Base-by-base conservation (phyloP, 2,113 vertebrate species). In the Larimichthys crocea region DNA sequence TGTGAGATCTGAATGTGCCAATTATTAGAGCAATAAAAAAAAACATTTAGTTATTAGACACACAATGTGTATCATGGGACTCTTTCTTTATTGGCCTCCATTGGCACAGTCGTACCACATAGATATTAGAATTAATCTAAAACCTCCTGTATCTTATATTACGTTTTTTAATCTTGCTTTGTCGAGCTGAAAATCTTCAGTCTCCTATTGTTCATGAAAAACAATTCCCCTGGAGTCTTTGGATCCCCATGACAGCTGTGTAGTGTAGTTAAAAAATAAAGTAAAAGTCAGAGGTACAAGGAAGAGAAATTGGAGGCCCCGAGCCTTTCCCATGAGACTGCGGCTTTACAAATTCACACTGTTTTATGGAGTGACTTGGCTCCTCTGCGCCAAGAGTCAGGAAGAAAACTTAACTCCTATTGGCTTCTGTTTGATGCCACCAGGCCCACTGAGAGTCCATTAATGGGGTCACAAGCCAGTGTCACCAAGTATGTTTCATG, bases 311-410 rank as follows among this genome's bases (percentile, higher is more conserved):
- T 61, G 56, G 74, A 80, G 80, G 74, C 80, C 80, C 69, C 8
- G 3, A 82, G 87, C 80, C 24, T 35, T 77, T 85, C 82, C 85
- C 84, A 17, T 11, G 76, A 86, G 88, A 70, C 80, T 40, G 76
- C 40, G 7, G 82, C 66, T 91, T 92, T 85, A 89, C 88, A 88
- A 92, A 91, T 91, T 89, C 76, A 82, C 90, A 80, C 66, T 64
- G 83, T 91, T 89, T 91, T 80, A 87, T 79, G 83, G 79, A 90
- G 88, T 80, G 85, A 80, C 76, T 88, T 64, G 63, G 48, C 75
- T 88, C 70, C 76, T 84, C 79, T 83, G 74, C 83, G 84, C 60
- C 50, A 49, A 35, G 75, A 83, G 86, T 91, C 52, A 49, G 67
- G 65, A 72, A 64, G 73, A 74, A 83, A 88, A 78, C 85, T 76